A percentile compares a stretch with the other conserved stretches of the same genome.
phyloP scores from a whole-genome alignment of 1,140 invertebrate species.

The Nephila pilipes region DNA sequence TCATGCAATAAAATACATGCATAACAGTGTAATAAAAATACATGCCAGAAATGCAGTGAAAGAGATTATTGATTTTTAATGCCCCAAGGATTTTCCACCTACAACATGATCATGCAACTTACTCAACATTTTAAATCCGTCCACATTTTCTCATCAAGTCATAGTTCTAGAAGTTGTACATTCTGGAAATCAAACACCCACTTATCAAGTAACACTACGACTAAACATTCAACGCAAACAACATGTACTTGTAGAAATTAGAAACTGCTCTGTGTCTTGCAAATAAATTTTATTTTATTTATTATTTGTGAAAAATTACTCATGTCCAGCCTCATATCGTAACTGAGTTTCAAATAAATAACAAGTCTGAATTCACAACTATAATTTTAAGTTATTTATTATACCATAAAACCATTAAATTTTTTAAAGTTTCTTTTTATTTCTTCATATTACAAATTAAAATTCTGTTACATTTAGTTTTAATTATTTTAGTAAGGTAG shows the following conservation, averaged over 20 bases:
- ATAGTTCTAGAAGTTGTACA: constrained; percentile 73
- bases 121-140: constrained; percentile 72
- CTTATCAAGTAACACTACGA: constrained; percentile 67
- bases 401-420: too few species aligned
- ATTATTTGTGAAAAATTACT: too few species aligned
- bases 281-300: not conserved
- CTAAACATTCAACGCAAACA: constrained; percentile 56
- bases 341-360: too few species aligned
- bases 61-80: constrained; percentile 41
- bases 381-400: too few species aligned
- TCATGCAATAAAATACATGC: constrained; percentile 44
- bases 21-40: constrained; percentile 15
- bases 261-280: constrained; percentile 4
- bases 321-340: too few species aligned
- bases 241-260: constrained; percentile 34
- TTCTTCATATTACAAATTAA: too few species aligned
- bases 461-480: too few species aligned
- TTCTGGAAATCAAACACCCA: constrained; percentile 69
- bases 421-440: too few species aligned
- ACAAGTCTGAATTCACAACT: too few species aligned
- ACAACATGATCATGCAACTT: constrained; percentile 76
- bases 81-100: constrained; percentile 71
- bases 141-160: constrained; percentile 68
- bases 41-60: constrained; percentile 56
- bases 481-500: too few species aligned